Base-by-base conservation (phyloP, 1,140 invertebrate genomes). In the Lepidurus packardi region DNA sequence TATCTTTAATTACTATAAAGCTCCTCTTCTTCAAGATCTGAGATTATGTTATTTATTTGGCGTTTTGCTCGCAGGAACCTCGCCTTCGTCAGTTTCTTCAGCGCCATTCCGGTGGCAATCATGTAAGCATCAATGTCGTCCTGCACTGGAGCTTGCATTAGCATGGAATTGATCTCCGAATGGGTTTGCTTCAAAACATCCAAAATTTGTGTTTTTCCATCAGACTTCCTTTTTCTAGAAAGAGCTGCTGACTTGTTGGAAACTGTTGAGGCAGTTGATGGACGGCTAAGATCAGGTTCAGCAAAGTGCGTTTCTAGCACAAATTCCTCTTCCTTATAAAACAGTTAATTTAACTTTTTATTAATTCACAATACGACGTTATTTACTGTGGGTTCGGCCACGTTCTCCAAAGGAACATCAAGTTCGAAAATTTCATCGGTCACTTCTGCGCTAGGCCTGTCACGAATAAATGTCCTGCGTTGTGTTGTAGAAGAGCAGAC, bases 11-110 rank as follows among this genome's bases (percentile, higher is more conserved):
- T 34, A 34, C 34, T 34, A 34, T 34, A 34, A 34, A 34, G 45
- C 16, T 10, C 16, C 45, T 47, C 16, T 47, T 47, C 45, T 16
- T 47, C 45, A 47, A 47, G 45, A 47, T 47, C 45, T 47, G 4
- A 47, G 45, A 47, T 47, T 47, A 47, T 47, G 45, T 47, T 47
- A 47, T 47, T 47, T 47, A 47, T 47, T 47, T 47, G 45, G 45
- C 45, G 45, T 47, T 47, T 47, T 47, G 45, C 45, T 11, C 45
- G 45, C 45, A 47, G 45, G 45, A 47, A 47, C 16, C 45, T 47
- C 45, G 45, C 45, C 45, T 47, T 47, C 1, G 45, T 47, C 45
- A 47, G 45, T 47, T 47, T 47, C 45, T 47, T 47, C 45, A 47
- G 45, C 45, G 4, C 45, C 45, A 47, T 47, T 47, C 45, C 45